Percentiles rank a stretch among this genome's conserved stretches.
These are phyloP conservation scores for Cephonodes hylas DNA, from an alignment of 2,888 invertebrate species.

Conservation along the genomic window DNA sequence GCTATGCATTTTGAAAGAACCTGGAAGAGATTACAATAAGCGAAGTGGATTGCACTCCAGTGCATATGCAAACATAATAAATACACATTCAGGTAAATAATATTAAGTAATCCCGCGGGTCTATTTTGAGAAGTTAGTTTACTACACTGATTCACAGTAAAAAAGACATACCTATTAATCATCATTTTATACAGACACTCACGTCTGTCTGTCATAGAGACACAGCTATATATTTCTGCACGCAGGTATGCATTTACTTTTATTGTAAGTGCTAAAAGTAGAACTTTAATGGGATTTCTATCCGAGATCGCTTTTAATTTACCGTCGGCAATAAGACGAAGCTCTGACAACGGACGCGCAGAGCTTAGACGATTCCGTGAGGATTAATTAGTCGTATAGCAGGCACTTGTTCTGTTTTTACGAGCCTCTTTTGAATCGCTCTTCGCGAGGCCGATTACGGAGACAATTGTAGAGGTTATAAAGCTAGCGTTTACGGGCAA, in stretches of 20 bases:
- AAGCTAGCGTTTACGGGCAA: constrained; percentile 52
- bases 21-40: not conserved
- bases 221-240: no score
- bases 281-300: not conserved
- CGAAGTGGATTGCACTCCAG: not conserved
- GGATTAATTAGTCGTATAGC: constrained; percentile 58
- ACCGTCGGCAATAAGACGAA: constrained; percentile 16
- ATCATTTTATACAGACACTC: no score
- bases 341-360: constrained; percentile 19
- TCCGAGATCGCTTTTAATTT: not conserved
- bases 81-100: no score
- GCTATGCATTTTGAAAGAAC: no score
- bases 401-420: constrained; percentile 58
- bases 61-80: no score
- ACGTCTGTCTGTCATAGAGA: no score
- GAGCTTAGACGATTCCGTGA: constrained; percentile 27
- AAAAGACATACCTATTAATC: no score
- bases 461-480: constrained; percentile 53
- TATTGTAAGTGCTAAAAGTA: no score
- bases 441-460: constrained; percentile 40
- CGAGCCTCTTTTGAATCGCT: constrained; percentile 46
- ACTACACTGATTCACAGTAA: no score
- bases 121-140: no score
- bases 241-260: no score
- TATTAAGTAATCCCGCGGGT: no score